These are phyloP conservation scores for Axinella damicornis DNA, from an alignment of 37 sponge, comb jelly and placozoan species.

Conservation along the genomic window DNA sequence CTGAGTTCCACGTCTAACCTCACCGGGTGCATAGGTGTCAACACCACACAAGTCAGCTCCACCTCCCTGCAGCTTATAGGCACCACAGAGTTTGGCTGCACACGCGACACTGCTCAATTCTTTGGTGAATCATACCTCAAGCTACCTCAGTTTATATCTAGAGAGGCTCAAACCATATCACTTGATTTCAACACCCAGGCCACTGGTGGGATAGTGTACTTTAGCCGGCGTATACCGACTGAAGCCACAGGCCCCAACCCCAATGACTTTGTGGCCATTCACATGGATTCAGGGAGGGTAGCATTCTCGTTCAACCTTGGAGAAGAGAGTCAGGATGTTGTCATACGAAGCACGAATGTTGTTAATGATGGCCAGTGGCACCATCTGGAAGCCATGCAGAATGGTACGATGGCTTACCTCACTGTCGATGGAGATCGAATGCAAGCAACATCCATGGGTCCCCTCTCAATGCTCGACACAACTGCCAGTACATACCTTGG, in stretches of 20 bases:
- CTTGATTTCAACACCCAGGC: constrained; percentile 28
- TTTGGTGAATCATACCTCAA: constrained; percentile 25
- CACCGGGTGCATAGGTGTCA: constrained; percentile 27
- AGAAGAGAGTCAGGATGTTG: neutral
- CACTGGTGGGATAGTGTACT: constrained; percentile 36
- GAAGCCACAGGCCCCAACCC: constrained; percentile 36
- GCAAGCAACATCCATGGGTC: neutral
- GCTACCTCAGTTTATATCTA: constrained; percentile 13
- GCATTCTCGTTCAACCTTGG: constrained; percentile 41
- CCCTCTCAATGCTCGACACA: constrained; percentile 32
- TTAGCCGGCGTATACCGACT: neutral
- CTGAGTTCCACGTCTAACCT: neutral
- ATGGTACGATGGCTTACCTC: constrained; percentile 18
- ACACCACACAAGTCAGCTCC: neutral
- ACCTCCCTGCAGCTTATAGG: constrained; percentile 20
- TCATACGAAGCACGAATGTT: neutral
- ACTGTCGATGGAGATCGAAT: constrained; percentile 16
- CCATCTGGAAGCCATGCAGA: constrained; percentile 16
- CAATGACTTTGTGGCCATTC: constrained; percentile 45
- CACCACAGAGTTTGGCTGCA: constrained; percentile 44
- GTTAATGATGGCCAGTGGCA: constrained; percentile 60
- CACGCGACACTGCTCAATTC: constrained; percentile 51
- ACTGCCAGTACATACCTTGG: constrained; percentile 43
- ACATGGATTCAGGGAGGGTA: constrained; percentile 6
- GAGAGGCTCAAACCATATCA: constrained; percentile 16